A percentile compares a stretch with the other conserved stretches of the same genome.
Conservation (phyloP, 2,797 vertebrate genomes). For the Peromyscus attwateri region DNA sequence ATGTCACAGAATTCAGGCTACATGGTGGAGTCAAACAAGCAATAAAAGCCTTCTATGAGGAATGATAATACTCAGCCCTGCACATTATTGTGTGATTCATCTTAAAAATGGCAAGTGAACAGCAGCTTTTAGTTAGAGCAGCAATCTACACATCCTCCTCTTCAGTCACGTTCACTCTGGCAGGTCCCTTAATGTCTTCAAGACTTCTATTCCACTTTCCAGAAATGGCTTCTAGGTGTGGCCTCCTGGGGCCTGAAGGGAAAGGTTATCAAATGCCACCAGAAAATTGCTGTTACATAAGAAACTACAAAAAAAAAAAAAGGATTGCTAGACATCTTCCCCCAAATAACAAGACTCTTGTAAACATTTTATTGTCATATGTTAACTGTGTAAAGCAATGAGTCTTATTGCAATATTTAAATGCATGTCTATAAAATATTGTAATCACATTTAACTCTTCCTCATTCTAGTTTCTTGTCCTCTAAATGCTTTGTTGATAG, state of each 20-base stretch:
- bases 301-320: not conserved
- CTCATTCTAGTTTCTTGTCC: not conserved
- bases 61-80: constrained; percentile 42
- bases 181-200: not conserved
- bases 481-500: not conserved
- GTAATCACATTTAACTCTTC: not conserved
- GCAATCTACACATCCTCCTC: not conserved
- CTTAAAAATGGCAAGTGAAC: constrained; percentile 45
- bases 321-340: not conserved
- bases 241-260: not conserved
- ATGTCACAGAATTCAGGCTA: constrained; percentile 62
- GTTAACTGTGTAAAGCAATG: not conserved
- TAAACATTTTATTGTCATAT: not conserved
- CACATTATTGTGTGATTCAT: constrained; percentile 14
- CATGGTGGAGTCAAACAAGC: not conserved
- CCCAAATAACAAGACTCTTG: not conserved
- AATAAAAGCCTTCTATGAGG: constrained; percentile 48
- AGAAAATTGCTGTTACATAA: not conserved
- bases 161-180: not conserved
- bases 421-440: not conserved
- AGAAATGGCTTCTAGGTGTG: not conserved
- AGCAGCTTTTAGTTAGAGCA: not conserved
- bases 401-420: not conserved
- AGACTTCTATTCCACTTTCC: not conserved
- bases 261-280: not conserved